Conservation (phyloP, 2,113 vertebrate genomes). For the Equus quagga region DNA sequence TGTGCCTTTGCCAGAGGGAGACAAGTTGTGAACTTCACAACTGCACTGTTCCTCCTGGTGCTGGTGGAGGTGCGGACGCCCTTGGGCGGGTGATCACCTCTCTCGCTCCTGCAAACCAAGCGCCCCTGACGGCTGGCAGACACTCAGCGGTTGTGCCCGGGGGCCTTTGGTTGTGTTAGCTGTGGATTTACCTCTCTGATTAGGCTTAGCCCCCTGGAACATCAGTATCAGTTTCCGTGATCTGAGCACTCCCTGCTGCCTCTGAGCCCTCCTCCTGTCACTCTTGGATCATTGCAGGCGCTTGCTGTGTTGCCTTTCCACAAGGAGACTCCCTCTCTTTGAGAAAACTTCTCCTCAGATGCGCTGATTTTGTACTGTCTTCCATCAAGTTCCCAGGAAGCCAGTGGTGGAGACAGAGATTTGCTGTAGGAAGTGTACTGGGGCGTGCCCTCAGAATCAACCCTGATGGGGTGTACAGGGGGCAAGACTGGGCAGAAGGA, state of each 20-base stretch:
- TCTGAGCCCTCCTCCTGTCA: not conserved
- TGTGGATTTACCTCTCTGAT: not conserved
- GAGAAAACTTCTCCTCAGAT: not conserved
- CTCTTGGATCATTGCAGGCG: not conserved
- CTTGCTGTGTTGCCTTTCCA: not conserved
- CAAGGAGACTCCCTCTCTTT: not conserved
- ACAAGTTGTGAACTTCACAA: not conserved
- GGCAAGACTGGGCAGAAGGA: not conserved
- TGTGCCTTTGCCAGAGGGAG: not conserved
- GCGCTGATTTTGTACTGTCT: not conserved
- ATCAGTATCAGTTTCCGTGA: not conserved
- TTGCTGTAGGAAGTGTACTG: not conserved
- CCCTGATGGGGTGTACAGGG: fast-evolving
- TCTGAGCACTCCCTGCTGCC: not conserved
- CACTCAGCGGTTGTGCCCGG: not conserved
- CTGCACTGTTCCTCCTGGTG: not conserved
- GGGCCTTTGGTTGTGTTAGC: not conserved
- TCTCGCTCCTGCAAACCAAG: not conserved
- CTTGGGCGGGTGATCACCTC: not conserved
- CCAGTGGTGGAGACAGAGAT: not conserved
- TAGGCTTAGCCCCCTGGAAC: not conserved
- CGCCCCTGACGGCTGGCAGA: not conserved
- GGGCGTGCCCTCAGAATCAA: not conserved
- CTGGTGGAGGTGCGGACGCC: not conserved
- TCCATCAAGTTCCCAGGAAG: not conserved